These are phyloP conservation scores for Nectonema munidae DNA, from an alignment of 2,888 invertebrate species.

Conservation along the genomic window DNA sequence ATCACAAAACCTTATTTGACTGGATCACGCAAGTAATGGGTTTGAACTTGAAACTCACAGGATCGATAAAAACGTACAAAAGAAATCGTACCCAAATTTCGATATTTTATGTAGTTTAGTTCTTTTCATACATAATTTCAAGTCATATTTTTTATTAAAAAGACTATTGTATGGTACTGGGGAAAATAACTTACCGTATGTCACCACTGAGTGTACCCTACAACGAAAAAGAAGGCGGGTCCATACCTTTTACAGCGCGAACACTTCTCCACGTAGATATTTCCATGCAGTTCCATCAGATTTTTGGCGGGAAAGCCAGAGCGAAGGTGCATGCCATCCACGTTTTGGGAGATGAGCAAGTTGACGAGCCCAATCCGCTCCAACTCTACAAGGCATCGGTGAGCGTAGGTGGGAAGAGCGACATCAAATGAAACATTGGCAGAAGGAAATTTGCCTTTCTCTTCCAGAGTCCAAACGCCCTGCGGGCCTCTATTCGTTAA, in stretches of 20 bases:
- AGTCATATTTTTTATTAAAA: too few species aligned
- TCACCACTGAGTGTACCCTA: too few species aligned
- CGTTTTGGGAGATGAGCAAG: constrained; percentile 74
- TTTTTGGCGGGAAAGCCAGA: constrained; percentile 47
- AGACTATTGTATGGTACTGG: too few species aligned
- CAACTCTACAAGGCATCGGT: constrained; percentile 55
- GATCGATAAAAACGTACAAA: too few species aligned
- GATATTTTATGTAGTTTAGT: too few species aligned
- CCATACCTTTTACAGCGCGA: constrained; percentile 41
- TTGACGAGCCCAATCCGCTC: constrained; percentile 29
- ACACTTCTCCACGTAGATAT: constrained; percentile 84
- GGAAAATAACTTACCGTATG: too few species aligned
- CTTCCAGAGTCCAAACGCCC: constrained; percentile 80
- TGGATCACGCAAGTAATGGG: too few species aligned
- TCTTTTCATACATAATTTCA: too few species aligned
- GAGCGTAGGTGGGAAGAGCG: constrained; percentile 61
- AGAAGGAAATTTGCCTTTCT: constrained; percentile 47
- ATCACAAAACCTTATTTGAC: too few species aligned
- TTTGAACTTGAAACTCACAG: too few species aligned
- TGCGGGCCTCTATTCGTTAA: constrained; percentile 40
- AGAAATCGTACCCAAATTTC: too few species aligned
- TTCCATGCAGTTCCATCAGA: constrained; percentile 74
- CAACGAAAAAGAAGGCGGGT: too few species aligned
- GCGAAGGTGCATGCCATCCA: constrained; percentile 72
- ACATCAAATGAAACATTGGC: constrained; percentile 48